Percentiles rank a stretch among this genome's conserved stretches.
These are phyloP conservation scores for Mesopsocus fuscifrons DNA, from an alignment of 2,888 invertebrate species.

Conservation along the genomic window DNA sequence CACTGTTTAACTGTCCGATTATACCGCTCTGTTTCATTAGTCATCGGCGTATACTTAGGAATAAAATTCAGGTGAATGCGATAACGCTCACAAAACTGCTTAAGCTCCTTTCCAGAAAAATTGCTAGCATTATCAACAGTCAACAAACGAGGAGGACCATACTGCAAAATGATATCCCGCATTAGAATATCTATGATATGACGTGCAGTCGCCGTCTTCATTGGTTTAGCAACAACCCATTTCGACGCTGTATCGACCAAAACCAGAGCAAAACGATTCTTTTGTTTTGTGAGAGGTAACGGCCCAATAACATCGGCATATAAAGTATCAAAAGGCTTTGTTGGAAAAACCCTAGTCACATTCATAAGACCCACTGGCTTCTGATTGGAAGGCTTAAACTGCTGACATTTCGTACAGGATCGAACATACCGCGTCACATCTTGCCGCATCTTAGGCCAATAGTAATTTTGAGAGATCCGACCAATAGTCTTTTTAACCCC, in stretches of 20 bases:
- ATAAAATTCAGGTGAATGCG: constrained; percentile 6
- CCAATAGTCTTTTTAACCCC: constrained; percentile 4
- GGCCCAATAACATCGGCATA: constrained; percentile 13
- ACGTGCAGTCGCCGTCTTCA: constrained; percentile 15
- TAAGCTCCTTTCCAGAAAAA: constrained; percentile 13
- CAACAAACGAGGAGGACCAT: constrained; percentile 16
- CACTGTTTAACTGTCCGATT: constrained; percentile 17
- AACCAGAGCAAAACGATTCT: constrained; percentile 14
- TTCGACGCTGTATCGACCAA: constrained; percentile 19
- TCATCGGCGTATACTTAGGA: background rate
- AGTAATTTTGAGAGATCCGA: constrained; percentile 12
- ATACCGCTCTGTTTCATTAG: constrained; percentile 14
- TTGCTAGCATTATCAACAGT: constrained; percentile 17
- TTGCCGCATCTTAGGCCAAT: constrained; percentile 17
- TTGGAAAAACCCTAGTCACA: constrained; percentile 1
- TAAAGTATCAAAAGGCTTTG: background rate
- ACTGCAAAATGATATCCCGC: constrained; percentile 14
- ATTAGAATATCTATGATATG: constrained; percentile 13
- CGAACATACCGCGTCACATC: constrained; percentile 15
- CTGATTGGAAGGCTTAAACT: constrained; percentile 12
- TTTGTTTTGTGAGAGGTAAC: constrained; percentile 14
- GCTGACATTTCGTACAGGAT: constrained; percentile 14
- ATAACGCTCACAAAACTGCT: constrained; percentile 9
- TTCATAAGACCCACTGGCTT: constrained; percentile 12
- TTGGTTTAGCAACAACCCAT: constrained; percentile 16